Evolutionary conservation across 2,888 invertebrate genomes (phyloP), one percentile per base, ranked within the genome.

Genomic region (Pelosia muscerda): DNA sequence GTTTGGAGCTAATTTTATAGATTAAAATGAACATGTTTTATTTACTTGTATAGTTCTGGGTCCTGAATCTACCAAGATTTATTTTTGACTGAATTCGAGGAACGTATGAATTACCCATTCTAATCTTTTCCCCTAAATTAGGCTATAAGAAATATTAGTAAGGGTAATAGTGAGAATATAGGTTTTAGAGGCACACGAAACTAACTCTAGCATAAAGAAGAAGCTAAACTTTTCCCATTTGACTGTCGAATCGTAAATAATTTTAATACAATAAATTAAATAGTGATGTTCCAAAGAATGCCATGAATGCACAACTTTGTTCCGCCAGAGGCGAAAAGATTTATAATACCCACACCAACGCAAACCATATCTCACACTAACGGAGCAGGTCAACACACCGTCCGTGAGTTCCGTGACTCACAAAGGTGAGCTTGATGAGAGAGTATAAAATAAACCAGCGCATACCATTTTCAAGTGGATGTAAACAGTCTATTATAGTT

Each of bases 341-440:
- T 77, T 71, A 68, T 66, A 68, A 68, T 69, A 79, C 77, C 66
- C 77, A 79, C 77, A 78, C 76, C 69, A 57, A 74, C 59, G 71
- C 74, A 75, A 65, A 68, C 66, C 73, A 76, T 75, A 74, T 78
- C 74, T 77, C 64, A 69, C 63, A 61, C 67, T 73, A 76, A 76
- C 71, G 66, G 71, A 70, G 72, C 82, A 86, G 91, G 92, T 91
- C 90, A 92, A 90, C 88, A 91, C 74, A 83, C 89, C 83, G 54
- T 49, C 42, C 25, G 78, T 92, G 92, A 92, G 75, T 92, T 49
- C 42, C 25, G 78, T 92, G 92, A 92, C 75, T 92, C 92, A 92
- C 78, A 79, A 80, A 84, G 86, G 87, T 85, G 81, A 85, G 84
- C 82, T 82, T 69, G 80, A 77, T 81, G 80, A 75, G 76, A 62